These are phyloP conservation scores for Lordiphosa fenestrarum DNA, from an alignment of 2,888 invertebrate genomes.

Conservation along the genomic window DNA sequence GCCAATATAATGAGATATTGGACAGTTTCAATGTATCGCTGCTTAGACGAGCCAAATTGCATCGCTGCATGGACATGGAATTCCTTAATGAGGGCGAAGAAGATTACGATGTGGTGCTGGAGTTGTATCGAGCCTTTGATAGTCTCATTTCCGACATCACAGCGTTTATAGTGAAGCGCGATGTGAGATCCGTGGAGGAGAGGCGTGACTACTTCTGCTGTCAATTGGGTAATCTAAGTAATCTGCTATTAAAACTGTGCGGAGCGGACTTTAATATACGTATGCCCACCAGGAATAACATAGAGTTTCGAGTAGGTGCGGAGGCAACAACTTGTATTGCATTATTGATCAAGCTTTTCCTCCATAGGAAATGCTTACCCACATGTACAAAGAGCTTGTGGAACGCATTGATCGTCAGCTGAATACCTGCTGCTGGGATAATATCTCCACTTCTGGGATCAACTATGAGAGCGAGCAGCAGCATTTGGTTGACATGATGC, in stretches of 20 bases:
- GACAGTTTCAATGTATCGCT: conserved; percentile 43
- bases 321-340: too few relatives aligned
- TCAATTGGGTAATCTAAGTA: conserved; percentile 57
- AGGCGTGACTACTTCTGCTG: conserved; percentile 57
- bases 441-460: conserved; percentile 10
- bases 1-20: conserved; percentile 26
- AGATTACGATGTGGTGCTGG: conserved; percentile 19
- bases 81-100: neutral
- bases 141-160: conserved; percentile 45
- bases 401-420: conserved; percentile 37
- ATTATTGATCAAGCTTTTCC: neutral
- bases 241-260: conserved; percentile 60
- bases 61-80: conserved; percentile 26
- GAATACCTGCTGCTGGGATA: conserved; percentile 32
- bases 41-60: conserved; percentile 25
- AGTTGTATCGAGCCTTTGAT: conserved; percentile 51
- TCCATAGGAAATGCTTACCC: conserved; percentile 55
- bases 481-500: conserved; percentile 23
- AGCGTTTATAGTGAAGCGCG: conserved; percentile 30
- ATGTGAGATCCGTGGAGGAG: conserved; percentile 31
- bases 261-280: conserved; percentile 65
- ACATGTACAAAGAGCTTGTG: conserved; percentile 57
- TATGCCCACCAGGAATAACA: conserved; percentile 64
- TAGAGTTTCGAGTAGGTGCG: conserved; percentile 59
- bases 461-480: conserved; percentile 17